These are phyloP conservation scores for Tiphia femorata DNA, from an alignment of 2,888 invertebrate genomes.

Conservation along the genomic window DNA sequence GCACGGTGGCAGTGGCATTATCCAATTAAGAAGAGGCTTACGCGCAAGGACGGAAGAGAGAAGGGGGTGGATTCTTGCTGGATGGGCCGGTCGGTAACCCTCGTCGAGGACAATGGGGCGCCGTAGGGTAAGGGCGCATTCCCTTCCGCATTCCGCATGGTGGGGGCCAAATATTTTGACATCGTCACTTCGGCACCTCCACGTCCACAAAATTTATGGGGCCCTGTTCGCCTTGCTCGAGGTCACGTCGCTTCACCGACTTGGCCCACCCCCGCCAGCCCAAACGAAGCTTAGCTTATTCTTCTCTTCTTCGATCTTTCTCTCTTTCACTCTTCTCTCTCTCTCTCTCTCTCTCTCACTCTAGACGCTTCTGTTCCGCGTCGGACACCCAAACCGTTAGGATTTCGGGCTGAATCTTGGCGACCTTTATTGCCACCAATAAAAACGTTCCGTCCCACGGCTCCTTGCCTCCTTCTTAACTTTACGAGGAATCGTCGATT, in stretches of 20 bases:
- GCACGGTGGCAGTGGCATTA: no score
- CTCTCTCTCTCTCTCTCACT: no score
- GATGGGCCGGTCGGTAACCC: no score
- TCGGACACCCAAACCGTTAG: conserved; percentile 38
- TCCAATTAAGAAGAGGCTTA: no score
- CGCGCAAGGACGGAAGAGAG: no score
- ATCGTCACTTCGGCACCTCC: conserved; percentile 3
- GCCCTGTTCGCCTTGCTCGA: background rate
- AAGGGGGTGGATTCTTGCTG: no score
- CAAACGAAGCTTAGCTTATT: background rate
- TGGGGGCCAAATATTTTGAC: conserved; percentile 32
- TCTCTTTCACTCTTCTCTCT: no score
- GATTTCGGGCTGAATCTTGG: conserved; percentile 31
- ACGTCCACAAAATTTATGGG: conserved; percentile 21
- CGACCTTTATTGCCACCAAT: conserved; percentile 49
- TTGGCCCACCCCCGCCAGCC: background rate
- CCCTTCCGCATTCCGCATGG: no score
- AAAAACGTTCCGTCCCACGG: conserved; percentile 37
- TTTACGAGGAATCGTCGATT: conserved; percentile 25
- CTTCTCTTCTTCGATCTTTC: background rate
- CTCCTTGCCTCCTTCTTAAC: conserved; percentile 16
- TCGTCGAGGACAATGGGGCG: no score
- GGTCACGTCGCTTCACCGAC: background rate
- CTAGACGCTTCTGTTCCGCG: no score
- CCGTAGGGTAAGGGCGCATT: no score